These are phyloP conservation scores for Paragorgia papillata DNA, from an alignment of 92 coral and sea anemone genomes.

Conservation along the genomic window DNA sequence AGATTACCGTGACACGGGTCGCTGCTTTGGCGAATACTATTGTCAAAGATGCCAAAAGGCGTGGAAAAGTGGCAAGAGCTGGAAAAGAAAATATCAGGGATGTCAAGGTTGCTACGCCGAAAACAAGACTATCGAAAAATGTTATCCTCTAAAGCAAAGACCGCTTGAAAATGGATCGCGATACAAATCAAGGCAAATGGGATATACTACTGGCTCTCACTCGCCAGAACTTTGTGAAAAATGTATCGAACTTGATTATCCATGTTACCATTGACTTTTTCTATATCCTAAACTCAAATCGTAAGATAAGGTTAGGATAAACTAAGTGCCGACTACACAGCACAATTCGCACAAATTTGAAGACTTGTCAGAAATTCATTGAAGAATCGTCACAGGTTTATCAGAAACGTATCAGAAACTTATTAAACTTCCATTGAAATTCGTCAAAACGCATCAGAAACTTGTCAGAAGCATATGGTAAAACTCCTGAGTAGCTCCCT, in stretches of 20 bases:
- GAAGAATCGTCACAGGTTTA: too few relatives aligned
- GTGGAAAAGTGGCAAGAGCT: constrained; percentile 26
- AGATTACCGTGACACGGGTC: constrained; percentile 20
- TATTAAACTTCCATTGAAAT: too few relatives aligned
- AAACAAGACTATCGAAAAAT: not conserved
- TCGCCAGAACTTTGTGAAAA: constrained; percentile 5
- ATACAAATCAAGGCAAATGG: not conserved
- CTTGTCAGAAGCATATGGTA: too few relatives aligned
- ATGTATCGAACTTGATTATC: not conserved
- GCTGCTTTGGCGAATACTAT: constrained; percentile 48
- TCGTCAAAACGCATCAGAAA: too few relatives aligned
- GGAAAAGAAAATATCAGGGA: constrained; percentile 10
- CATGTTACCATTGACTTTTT: too few relatives aligned
- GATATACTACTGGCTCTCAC: not conserved
- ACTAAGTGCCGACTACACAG: too few relatives aligned
- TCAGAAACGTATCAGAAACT: too few relatives aligned
- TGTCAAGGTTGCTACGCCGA: not conserved
- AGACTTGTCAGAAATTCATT: too few relatives aligned
- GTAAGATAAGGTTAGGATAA: too few relatives aligned
- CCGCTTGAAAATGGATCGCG: not conserved
- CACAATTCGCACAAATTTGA: too few relatives aligned
- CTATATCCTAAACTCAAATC: too few relatives aligned
- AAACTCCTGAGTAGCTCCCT: too few relatives aligned
- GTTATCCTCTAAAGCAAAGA: constrained; percentile 12
- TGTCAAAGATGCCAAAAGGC: constrained; percentile 10